These are phyloP conservation scores for Geophilus truncorum DNA, from an alignment of 2,888 invertebrate genomes.

Conservation along the genomic window DNA sequence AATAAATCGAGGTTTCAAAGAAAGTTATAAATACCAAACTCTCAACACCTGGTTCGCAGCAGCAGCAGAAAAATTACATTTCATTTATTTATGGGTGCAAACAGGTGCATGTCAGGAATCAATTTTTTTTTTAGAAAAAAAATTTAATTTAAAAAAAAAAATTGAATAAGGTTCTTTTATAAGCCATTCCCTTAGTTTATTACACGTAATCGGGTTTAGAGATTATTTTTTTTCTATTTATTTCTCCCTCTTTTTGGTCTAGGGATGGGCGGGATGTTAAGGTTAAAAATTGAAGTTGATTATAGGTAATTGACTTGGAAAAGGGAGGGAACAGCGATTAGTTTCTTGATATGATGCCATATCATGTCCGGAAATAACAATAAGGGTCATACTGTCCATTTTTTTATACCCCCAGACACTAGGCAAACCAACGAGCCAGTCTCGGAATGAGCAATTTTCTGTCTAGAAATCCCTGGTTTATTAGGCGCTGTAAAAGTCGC, in stretches of 20 bases:
- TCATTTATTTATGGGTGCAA: neutral
- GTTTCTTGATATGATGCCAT: neutral
- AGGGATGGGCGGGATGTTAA: neutral
- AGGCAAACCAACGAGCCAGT: too few relatives aligned
- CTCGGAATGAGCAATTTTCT: too few relatives aligned
- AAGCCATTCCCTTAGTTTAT: neutral
- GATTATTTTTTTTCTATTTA: neutral
- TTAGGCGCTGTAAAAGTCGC: neutral
- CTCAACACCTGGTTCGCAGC: neutral
- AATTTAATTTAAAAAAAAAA: neutral
- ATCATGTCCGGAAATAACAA: neutral
- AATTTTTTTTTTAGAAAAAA: neutral
- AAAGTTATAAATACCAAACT: neutral
- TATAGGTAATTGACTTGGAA: neutral
- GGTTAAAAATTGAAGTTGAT: neutral
- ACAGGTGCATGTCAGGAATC: neutral
- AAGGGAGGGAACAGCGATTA: neutral
- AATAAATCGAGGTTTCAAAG: neutral
- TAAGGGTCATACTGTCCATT: neutral
- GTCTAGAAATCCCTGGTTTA: too few relatives aligned
- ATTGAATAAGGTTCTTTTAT: neutral
- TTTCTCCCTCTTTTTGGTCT: neutral
- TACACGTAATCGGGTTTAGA: neutral
- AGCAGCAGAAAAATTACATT: neutral
- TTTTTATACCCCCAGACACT: neutral